Percentiles rank a stretch among this genome's conserved stretches.
These are phyloP conservation scores for Cryptocephalus moraei DNA, from an alignment of 2,888 invertebrate genomes.

Conservation along the genomic window DNA sequence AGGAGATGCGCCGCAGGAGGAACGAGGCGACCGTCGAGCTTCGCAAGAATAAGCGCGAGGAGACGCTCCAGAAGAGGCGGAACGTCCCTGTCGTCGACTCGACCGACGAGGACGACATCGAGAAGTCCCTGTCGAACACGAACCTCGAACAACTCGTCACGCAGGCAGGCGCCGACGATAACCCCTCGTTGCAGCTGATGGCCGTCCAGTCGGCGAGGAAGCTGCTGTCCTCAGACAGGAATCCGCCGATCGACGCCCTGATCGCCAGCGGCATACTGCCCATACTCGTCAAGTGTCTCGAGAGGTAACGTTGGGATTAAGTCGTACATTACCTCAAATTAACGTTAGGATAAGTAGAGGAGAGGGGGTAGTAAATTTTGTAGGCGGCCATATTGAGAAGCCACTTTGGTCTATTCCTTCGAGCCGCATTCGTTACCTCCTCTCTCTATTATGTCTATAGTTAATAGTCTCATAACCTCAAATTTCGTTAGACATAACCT, in stretches of 20 bases:
- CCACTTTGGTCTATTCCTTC: too few species aligned
- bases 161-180: slow-evolving; percentile 72
- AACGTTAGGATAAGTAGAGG: too few species aligned
- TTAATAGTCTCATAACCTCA: too few species aligned
- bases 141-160: slow-evolving; percentile 75
- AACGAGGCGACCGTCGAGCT: slow-evolving; percentile 95
- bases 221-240: slow-evolving; percentile 91
- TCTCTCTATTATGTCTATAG: too few species aligned
- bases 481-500: too few species aligned
- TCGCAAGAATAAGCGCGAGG: slow-evolving; percentile 96
- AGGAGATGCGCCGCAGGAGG: slow-evolving; percentile 95
- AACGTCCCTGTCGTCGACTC: slow-evolving; percentile 88
- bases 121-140: slow-evolving; percentile 56
- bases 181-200: slow-evolving; percentile 71
- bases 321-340: too few species aligned
- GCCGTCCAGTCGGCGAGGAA: slow-evolving; percentile 95
- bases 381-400: too few species aligned
- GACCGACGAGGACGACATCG: slow-evolving; percentile 69
- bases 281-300: slow-evolving; percentile 73
- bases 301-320: slow-evolving; percentile 30
- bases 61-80: slow-evolving; percentile 88
- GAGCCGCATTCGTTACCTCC: too few species aligned
- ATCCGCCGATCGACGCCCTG: slow-evolving; percentile 95
- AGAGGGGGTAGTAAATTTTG: too few species aligned
- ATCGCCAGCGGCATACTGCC: slow-evolving; percentile 92